These are phyloP conservation scores for Mirounga angustirostris DNA, from an alignment of 2,113 vertebrate genomes.

Conservation along the genomic window DNA sequence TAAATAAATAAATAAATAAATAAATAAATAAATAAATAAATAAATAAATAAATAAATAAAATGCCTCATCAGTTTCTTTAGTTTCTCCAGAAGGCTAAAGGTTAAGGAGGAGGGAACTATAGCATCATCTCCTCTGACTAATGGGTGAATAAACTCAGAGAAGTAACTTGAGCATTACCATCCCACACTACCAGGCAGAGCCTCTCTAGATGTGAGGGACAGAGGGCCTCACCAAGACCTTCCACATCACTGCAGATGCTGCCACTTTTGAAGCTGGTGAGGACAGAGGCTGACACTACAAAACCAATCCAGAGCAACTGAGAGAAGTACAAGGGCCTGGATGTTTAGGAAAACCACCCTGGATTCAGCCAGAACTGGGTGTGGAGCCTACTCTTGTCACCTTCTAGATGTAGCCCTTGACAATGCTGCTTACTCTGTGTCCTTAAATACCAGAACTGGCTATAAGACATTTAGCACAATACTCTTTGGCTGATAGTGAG, in stretches of 20 bases:
- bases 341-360: not conserved
- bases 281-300: not conserved
- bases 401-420: not conserved
- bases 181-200: too few relatives aligned
- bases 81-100: not conserved
- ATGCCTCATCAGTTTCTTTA: not conserved
- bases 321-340: fast-evolving
- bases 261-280: not conserved
- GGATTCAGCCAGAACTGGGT: not conserved
- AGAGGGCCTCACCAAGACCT: not conserved
- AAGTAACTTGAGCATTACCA: not conserved
- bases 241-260: not conserved
- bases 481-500: not conserved
- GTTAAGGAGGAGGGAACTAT: not conserved
- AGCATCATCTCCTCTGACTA: not conserved
- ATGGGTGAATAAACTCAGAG: not conserved
- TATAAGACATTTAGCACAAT: not conserved
- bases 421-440: not conserved
- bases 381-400: not conserved
- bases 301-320: not conserved
- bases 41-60: too few relatives aligned
- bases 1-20: too few relatives aligned
- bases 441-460: not conserved
- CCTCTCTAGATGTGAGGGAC: not conserved
- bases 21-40: too few relatives aligned